Evolutionary conservation across 2,888 invertebrate species (phyloP), one percentile per base, ranked within the genome.

Genomic region (Pocota personata): DNA sequence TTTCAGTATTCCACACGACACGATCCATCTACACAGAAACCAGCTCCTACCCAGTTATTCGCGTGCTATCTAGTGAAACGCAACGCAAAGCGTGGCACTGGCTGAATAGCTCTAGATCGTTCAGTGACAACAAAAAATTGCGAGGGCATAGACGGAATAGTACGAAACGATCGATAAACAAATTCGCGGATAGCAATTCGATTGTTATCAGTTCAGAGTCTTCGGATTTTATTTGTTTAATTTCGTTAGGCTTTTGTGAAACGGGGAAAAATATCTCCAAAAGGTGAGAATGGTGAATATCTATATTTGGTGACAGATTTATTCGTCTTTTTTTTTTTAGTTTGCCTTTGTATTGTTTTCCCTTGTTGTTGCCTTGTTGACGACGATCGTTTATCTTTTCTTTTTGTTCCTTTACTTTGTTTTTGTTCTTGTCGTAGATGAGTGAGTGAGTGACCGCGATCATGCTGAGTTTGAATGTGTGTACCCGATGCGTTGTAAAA

Each of bases 361-460:
- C 32, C 64, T 72, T 82, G 57, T 67, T 73, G 57, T 64, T 58
- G 27, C 52, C 24, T 27, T 50, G 19, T 7, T n/a, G 32, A 10
- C 37, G 30, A 12, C 12, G 55, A 75, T 64, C 55, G 64, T 46
- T 40, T 58, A 62, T 76, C 64, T 66, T 46, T 32, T 71, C 40
- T 27, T 71, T 60, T 78, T 48, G 30, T 82, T 60, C 14, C 43
- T 48, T 57, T 8, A 12, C 50, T 73, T 62, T 75, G 75, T 62
- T 67, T 37, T 66, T 75, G 12, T 62, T 69, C 30, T 52, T 27
- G 35, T 75, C 58, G n/a, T 35, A 43, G 7, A 19, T 37, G 37
- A 66, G 30, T 32, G 55, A 79, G 67, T 48, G 83, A 79, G 62
- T 50, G 73, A 69, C 84, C 67, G 52, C 77, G 64, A 71, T 76